These are phyloP conservation scores for Lasius platythorax DNA, from an alignment of 2,888 invertebrate species.

Conservation along the genomic window DNA sequence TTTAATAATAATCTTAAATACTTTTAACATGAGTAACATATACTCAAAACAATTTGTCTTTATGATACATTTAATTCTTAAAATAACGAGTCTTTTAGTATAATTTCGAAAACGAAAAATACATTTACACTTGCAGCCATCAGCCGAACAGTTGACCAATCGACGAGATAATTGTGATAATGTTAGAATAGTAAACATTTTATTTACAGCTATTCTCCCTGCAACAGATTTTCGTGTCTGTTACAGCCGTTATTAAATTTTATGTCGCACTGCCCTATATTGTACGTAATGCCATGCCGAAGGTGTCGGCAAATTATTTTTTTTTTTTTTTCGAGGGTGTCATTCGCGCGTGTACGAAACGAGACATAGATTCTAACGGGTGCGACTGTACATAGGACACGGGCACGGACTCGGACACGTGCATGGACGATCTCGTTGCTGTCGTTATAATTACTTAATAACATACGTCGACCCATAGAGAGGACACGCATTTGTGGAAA, in stretches of 20 bases:
- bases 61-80: slow-evolving; percentile 28
- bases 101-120: slow-evolving; percentile 7
- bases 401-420: slow-evolving; percentile 63
- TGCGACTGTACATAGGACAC: slow-evolving; percentile 56
- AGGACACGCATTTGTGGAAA: slow-evolving; percentile 67
- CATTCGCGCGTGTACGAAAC: slow-evolving; percentile 54
- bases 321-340: slow-evolving; percentile 23
- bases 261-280: slow-evolving; percentile 15
- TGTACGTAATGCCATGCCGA: neutral
- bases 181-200: slow-evolving; percentile 30
- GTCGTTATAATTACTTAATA: slow-evolving; percentile 48
- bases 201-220: slow-evolving; percentile 44
- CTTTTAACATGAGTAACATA: neutral
- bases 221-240: slow-evolving; percentile 37
- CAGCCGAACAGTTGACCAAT: neutral
- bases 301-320: slow-evolving; percentile 18
- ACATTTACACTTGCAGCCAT: slow-evolving; percentile 34
- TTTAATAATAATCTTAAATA: slow-evolving; percentile 5
- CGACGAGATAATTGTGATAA: slow-evolving; percentile 13
- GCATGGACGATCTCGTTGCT: slow-evolving; percentile 57
- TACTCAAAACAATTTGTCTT: slow-evolving; percentile 3
- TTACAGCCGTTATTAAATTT: slow-evolving; percentile 15
- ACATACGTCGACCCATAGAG: slow-evolving; percentile 58
- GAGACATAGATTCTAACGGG: slow-evolving; percentile 33
- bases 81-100: neutral